These are phyloP conservation scores for Bufotes viridis DNA, from an alignment of 2,797 vertebrate genomes.

Conservation along the genomic window DNA sequence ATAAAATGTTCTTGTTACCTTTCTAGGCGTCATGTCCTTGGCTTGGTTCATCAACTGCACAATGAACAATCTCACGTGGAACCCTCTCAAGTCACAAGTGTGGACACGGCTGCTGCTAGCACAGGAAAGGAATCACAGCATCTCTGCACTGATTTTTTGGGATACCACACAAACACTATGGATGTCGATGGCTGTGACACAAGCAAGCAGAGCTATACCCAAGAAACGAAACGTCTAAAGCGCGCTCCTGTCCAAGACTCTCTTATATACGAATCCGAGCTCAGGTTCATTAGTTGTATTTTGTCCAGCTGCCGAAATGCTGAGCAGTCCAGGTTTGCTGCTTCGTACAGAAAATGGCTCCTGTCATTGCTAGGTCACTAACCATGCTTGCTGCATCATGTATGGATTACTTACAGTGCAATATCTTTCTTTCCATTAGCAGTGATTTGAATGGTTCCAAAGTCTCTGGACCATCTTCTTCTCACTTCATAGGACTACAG, in stretches of 20 bases:
- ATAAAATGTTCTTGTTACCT: background rate
- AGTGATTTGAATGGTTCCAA: slow-evolving; percentile 72
- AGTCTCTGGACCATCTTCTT: slow-evolving; percentile 65
- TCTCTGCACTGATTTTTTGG: slow-evolving; percentile 57
- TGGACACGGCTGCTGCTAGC: slow-evolving; percentile 69
- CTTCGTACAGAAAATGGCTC: slow-evolving; percentile 92
- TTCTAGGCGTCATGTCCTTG: slow-evolving; percentile 87
- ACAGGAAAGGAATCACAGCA: slow-evolving; percentile 67
- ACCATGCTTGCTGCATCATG: slow-evolving; percentile 52
- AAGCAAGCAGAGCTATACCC: slow-evolving; percentile 79
- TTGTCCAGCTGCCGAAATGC: slow-evolving; percentile 80
- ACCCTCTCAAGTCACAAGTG: slow-evolving; percentile 62
- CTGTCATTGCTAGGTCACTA: slow-evolving; percentile 84
- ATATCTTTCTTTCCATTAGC: slow-evolving; percentile 69
- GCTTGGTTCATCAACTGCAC: slow-evolving; percentile 86
- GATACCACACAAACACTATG: slow-evolving; percentile 77
- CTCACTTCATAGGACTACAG: slow-evolving; percentile 54
- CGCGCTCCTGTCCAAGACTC: slow-evolving; percentile 78
- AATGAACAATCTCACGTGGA: slow-evolving; percentile 70
- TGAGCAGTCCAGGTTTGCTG: slow-evolving; percentile 89
- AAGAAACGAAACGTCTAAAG: slow-evolving; percentile 91
- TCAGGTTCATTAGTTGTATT: slow-evolving; percentile 80
- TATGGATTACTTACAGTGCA: slow-evolving; percentile 72
- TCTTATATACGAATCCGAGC: slow-evolving; percentile 79
- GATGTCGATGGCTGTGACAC: slow-evolving; percentile 84